Conservation (phyloP, 2,797 vertebrate species). For the Chiroxiphia lanceolata region DNA sequence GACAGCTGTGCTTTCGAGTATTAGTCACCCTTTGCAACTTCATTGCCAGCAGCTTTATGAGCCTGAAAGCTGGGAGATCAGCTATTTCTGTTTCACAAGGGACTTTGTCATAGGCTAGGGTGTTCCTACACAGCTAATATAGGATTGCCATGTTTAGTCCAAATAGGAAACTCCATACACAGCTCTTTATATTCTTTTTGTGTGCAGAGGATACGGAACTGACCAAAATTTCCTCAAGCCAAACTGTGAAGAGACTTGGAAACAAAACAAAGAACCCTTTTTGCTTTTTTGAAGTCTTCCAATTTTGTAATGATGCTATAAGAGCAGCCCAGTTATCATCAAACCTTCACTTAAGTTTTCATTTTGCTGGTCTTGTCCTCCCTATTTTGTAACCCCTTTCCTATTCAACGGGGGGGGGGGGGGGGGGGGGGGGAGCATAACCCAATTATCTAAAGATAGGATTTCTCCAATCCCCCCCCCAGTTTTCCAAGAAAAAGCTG, state of each 20-base stretch:
- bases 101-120: not conserved
- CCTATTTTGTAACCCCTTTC: not conserved
- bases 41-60: not conserved
- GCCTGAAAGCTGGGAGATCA: not conserved
- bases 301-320: not conserved
- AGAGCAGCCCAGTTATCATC: not conserved
- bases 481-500: not conserved
- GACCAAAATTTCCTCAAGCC: not conserved
- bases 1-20: not conserved
- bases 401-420: not conserved
- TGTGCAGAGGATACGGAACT: not conserved
- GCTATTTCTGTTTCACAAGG: conserved; percentile 18
- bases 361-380: not conserved
- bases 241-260: not conserved
- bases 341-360: not conserved
- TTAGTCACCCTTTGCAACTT: not conserved
- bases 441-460: not conserved
- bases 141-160: conserved; percentile 9
- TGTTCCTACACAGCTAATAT: not conserved
- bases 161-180: not conserved
- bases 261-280: not conserved
- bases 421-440: not conserved
- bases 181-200: not conserved
- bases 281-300: not conserved
- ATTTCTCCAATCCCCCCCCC: not conserved